These are phyloP conservation scores for Murina feae DNA, from an alignment of 2,113 vertebrate species.

Conservation along the genomic window DNA sequence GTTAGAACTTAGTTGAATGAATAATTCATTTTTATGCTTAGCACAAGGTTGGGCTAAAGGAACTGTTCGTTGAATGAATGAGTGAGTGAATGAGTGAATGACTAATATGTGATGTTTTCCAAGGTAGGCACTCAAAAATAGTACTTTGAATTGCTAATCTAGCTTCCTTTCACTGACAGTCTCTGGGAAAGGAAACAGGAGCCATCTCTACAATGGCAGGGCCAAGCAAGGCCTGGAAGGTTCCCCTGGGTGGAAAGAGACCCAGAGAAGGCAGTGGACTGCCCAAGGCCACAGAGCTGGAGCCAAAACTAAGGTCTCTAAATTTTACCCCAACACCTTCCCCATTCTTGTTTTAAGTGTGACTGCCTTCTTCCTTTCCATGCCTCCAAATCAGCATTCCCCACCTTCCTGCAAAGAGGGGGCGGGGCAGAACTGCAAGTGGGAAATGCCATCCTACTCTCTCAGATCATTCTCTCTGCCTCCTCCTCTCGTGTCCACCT, in stretches of 20 bases:
- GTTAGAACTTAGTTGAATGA: not conserved
- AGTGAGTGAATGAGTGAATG: not conserved
- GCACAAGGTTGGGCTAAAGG: not conserved
- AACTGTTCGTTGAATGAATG: not conserved
- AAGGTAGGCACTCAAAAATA: slow-evolving; percentile 1
- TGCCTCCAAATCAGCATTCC: not conserved
- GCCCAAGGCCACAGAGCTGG: not conserved
- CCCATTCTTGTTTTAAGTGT: not conserved
- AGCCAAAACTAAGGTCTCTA: not conserved
- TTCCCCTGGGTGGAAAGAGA: not conserved
- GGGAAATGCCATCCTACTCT: not conserved
- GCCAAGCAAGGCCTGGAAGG: not conserved
- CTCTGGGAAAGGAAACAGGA: not conserved
- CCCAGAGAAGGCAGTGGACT: not conserved
- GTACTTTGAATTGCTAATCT: not conserved
- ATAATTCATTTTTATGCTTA: not conserved
- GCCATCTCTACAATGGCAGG: not conserved
- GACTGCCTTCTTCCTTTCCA: not conserved
- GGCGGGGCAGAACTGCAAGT: not conserved
- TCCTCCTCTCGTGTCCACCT: slow-evolving; percentile 50
- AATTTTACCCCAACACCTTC: not conserved
- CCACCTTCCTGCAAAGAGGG: not conserved
- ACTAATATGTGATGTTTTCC: not conserved
- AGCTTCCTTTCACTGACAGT: not conserved
- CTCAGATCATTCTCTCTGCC: not conserved